phyloP scores from a whole-genome alignment of 2,113 vertebrate genomes.

The Oceanodroma tethys region DNA sequence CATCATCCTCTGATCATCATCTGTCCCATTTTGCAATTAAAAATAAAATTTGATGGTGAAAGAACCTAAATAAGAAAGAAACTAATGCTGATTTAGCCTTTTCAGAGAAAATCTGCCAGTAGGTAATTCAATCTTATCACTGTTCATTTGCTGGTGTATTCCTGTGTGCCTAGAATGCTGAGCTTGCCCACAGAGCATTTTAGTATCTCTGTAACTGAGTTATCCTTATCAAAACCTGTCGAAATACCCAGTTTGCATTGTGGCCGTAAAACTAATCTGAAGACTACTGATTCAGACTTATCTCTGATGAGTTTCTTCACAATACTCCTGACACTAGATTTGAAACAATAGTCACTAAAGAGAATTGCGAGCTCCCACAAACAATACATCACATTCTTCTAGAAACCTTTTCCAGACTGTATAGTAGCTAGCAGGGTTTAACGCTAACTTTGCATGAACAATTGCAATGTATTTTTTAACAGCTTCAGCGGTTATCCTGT shows the following conservation, averaged over 20 bases:
- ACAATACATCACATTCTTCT: neutral
- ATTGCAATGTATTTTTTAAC: neutral
- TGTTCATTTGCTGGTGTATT: neutral
- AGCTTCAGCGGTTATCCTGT: neutral
- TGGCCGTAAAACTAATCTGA: neutral
- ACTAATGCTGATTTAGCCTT: neutral
- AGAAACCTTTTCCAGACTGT: neutral
- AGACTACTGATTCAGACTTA: neutral
- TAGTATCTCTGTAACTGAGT: neutral
- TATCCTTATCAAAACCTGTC: constrained; percentile 14
- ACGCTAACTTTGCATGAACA: neutral
- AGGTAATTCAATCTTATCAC: neutral
- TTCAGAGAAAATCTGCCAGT: neutral
- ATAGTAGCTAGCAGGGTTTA: neutral
- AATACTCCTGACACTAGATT: neutral
- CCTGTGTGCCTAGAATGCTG: neutral
- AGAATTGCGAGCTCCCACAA: neutral
- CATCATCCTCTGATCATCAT: neutral
- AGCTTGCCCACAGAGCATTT: neutral
- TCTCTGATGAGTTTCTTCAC: neutral
- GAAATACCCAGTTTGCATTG: neutral
- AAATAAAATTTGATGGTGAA: neutral
- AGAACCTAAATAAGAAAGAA: neutral
- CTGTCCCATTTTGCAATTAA: neutral
- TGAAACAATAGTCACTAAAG: neutral